These are phyloP conservation scores for Danaus chrysippus DNA, from an alignment of 2,888 invertebrate species.

Conservation along the genomic window DNA sequence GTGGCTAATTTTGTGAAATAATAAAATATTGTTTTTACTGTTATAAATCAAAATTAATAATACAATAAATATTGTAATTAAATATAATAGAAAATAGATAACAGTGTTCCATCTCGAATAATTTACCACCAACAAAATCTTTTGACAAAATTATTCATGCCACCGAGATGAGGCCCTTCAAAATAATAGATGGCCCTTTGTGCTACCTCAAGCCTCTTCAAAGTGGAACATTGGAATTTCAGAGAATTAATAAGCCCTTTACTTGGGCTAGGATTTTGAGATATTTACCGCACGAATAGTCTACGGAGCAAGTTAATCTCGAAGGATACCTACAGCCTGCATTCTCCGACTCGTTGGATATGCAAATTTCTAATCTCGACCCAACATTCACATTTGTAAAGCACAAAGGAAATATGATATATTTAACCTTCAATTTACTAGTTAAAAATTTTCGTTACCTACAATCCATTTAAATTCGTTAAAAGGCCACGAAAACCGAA, in stretches of 20 bases:
- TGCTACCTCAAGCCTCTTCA: conserved; percentile 45
- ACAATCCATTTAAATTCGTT: no score
- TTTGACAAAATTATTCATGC: conserved; percentile 47
- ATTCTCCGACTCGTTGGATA: conserved; percentile 16
- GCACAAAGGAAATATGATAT: not conserved
- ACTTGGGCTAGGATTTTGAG: conserved; percentile 47
- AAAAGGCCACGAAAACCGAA: no score
- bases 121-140: conserved; percentile 15
- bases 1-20: no score
- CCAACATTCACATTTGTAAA: conserved; percentile 6
- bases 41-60: not conserved
- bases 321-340: conserved; percentile 18
- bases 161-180: conserved; percentile 46
- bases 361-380: conserved; percentile 20
- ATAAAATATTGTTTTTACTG: no score
- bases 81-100: no score
- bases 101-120: conserved; percentile 6
- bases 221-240: conserved; percentile 57
- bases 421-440: not conserved
- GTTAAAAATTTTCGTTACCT: no score
- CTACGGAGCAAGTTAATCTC: conserved; percentile 21
- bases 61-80: not conserved
- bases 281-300: conserved; percentile 56
- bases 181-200: conserved; percentile 58
- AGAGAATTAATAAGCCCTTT: conserved; percentile 62